Evolutionary conservation across 2,113 vertebrate species (phyloP).

Genomic region (Ptyas mucosa): DNA sequence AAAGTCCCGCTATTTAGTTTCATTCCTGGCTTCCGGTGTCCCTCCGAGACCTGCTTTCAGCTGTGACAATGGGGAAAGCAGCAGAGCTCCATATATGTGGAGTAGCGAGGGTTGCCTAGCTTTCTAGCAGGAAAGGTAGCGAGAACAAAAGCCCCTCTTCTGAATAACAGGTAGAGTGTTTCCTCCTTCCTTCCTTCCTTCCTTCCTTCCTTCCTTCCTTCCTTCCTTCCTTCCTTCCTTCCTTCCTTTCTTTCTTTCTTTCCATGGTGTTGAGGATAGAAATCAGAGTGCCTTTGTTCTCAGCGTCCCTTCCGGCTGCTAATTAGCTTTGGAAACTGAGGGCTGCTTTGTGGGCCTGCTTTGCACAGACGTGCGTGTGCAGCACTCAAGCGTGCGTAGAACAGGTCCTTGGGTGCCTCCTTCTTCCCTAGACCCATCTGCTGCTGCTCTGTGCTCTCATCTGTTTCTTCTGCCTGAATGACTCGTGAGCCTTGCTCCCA

Average conservation of each 20-base stretch:
- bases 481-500: background rate
- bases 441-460: background rate
- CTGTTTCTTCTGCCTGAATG: conserved; percentile 2
- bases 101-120: background rate
- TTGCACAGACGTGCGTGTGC: fast-evolving
- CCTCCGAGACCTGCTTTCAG: background rate
- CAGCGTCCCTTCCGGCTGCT: fast-evolving
- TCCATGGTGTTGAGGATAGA: background rate
- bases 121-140: background rate
- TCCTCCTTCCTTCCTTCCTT: background rate
- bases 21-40: background rate
- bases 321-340: background rate
- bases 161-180: background rate
- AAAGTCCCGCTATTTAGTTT: background rate
- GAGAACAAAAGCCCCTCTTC: background rate
- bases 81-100: background rate
- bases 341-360: background rate
- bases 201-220: background rate
- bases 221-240: too few species aligned
- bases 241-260: too few species aligned
- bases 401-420: background rate
- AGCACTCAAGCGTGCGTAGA: background rate
- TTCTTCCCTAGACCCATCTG: background rate
- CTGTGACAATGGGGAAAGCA: background rate
- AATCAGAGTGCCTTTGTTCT: background rate